A percentile compares a stretch with the other conserved stretches of the same genome.
Conservation (phyloP, 2,888 invertebrate species). For the Sisyra terminalis region DNA sequence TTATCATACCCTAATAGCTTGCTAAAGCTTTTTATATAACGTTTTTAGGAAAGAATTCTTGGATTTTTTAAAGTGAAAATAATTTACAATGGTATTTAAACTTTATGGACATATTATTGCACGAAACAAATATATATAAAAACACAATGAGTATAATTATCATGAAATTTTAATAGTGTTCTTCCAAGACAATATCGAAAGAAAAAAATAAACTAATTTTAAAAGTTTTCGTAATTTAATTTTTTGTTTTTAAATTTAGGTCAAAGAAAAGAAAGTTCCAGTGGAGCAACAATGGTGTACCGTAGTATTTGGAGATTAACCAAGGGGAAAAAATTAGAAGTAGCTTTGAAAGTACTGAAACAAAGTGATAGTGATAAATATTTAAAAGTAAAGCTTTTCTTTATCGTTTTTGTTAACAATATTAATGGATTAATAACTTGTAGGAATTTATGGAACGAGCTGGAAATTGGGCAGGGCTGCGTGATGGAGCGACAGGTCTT, state of each 20-base stretch:
- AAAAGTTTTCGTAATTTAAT: not conserved
- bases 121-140: too few relatives aligned
- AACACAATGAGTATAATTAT: too few relatives aligned
- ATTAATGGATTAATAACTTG: conserved; percentile 12
- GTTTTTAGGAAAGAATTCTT: too few relatives aligned
- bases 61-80: too few relatives aligned
- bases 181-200: too few relatives aligned
- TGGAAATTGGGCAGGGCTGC: conserved; percentile 62
- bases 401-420: not conserved
- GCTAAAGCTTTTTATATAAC: too few relatives aligned
- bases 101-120: too few relatives aligned
- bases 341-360: conserved; percentile 65
- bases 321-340: conserved; percentile 57
- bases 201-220: too few relatives aligned
- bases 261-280: conserved; percentile 41
- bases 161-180: too few relatives aligned
- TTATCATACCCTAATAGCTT: too few relatives aligned
- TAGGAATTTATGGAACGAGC: conserved; percentile 64
- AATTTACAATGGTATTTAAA: too few relatives aligned
- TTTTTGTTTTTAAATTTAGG: conserved; percentile 23
- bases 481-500: conserved; percentile 45
- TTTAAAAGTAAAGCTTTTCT: conserved; percentile 33
- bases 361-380: conserved; percentile 38
- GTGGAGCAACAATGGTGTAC: conserved; percentile 47
- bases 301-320: conserved; percentile 63